Base-by-base conservation (phyloP, 23 tunicate genomes). In the Trididemnum miniatum region DNA sequence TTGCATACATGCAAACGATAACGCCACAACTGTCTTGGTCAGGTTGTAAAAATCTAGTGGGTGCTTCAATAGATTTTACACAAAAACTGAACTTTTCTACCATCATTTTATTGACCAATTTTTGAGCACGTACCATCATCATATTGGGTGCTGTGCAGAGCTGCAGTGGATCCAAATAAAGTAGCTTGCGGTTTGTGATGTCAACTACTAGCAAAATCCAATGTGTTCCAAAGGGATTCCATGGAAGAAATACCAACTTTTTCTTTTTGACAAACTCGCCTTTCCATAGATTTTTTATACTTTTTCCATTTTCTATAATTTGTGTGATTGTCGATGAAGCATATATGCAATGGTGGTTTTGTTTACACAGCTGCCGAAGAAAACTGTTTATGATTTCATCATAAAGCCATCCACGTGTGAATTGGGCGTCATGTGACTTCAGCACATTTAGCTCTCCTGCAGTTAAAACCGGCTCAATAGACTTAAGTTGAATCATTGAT, bases 191-290 rank as follows among this genome's bases (percentile, higher is more conserved):
- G 4, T 50, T 38, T 2, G n/a, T 1, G 1, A 82, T 30, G 40
- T 82, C 85, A 26, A 82, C 79, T 9, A 65, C 85, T 26, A 82
- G 65, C 64, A 82, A 37, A 20, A 82, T 71, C 85, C 85, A 82
- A 35, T 82, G 85, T n/a, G 28, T 20, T 20, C 65, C 65, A 38
- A 24, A 9, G 2, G 85, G 78, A 64, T 82, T 82, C 65, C 65
- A 82, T 2, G 85, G 85, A 2, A 82, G 34, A 71, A 82, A 82
- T 2, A 71, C 49, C 29, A 18, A 44, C 29, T 71, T 71, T 20
- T 37, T 82, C 1, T n/a, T 24, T 1, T 27, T 5, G 18, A 82
- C 31, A 25, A 4, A 3, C 38, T 37, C 29, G 2, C 26, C 38
- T 25, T 67, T 26, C 85, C 85, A 71, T 4, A 82, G 37, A 1